Evolutionary conservation across 2,113 vertebrate species (phyloP).

Genomic region (Spilogale gracilis): DNA sequence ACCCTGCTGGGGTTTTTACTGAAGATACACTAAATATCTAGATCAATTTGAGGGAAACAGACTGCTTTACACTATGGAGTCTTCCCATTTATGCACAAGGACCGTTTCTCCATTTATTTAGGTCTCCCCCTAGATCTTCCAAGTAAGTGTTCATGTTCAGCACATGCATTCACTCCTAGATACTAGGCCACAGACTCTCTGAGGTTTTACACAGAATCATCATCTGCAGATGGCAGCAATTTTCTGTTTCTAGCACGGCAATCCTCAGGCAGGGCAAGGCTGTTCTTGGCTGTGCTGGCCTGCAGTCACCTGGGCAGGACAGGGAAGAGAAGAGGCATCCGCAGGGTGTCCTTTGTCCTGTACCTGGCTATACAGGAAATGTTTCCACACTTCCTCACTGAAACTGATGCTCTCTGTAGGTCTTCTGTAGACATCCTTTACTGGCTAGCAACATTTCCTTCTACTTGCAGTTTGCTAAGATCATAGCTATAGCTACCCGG

Average conservation of each 20-base stretch:
- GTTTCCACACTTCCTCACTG: not conserved
- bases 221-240: not conserved
- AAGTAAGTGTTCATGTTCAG: not conserved
- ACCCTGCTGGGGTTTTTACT: too few species aligned
- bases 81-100: not conserved
- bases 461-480: not conserved
- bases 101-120: not conserved
- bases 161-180: not conserved
- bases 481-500: rapidly evolving
- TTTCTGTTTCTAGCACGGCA: not conserved
- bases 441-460: not conserved
- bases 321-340: not conserved
- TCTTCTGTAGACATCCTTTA: not conserved
- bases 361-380: not conserved
- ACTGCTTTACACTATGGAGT: rapidly evolving
- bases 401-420: not conserved
- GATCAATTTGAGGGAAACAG: not conserved
- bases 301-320: rapidly evolving
- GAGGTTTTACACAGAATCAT: not conserved
- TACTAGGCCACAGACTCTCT: not conserved
- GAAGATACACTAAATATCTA: not conserved
- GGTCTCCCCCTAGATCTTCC: not conserved
- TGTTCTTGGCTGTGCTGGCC: rapidly evolving
- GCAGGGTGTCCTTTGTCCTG: not conserved
- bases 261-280: rapidly evolving